phyloP scores from a whole-genome alignment of 2,113 vertebrate species.

The Caloenas nicobarica region DNA sequence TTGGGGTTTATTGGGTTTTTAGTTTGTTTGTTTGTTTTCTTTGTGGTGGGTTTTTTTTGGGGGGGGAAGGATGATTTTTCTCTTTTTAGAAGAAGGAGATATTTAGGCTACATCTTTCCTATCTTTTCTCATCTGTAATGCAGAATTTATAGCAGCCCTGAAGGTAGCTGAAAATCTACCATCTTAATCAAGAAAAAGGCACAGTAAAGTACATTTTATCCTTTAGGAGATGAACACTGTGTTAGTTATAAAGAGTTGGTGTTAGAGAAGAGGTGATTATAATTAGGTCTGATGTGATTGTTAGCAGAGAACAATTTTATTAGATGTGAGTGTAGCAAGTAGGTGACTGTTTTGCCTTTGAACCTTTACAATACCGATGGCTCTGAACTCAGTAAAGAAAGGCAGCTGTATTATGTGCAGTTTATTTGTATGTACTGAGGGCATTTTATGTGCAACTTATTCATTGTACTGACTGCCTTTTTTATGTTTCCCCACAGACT shows the following conservation, averaged over 20 bases:
- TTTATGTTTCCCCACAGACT: background rate
- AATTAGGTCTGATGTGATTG: background rate
- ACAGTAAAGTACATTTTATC: background rate
- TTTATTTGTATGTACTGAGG: background rate
- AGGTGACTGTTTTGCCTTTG: background rate
- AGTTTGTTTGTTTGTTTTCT: background rate
- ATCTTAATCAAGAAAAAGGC: background rate
- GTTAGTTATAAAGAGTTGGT: background rate
- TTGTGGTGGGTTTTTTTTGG: background rate
- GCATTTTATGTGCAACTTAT: background rate
- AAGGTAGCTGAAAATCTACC: background rate
- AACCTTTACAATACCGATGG: background rate
- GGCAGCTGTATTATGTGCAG: background rate
- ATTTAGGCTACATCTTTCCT: background rate
- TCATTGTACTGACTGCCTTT: background rate
- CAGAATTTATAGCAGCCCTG: background rate
- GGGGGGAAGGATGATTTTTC: background rate
- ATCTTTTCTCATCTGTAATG: background rate
- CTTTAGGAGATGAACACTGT: background rate
- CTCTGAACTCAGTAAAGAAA: background rate
- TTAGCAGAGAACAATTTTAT: background rate
- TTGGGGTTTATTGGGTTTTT: too few species aligned
- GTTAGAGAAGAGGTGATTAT: background rate
- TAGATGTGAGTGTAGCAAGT: background rate
- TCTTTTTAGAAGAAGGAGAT: background rate